Base-by-base conservation (phyloP, 2,113 vertebrate genomes). In the Hystrix brachyura region DNA sequence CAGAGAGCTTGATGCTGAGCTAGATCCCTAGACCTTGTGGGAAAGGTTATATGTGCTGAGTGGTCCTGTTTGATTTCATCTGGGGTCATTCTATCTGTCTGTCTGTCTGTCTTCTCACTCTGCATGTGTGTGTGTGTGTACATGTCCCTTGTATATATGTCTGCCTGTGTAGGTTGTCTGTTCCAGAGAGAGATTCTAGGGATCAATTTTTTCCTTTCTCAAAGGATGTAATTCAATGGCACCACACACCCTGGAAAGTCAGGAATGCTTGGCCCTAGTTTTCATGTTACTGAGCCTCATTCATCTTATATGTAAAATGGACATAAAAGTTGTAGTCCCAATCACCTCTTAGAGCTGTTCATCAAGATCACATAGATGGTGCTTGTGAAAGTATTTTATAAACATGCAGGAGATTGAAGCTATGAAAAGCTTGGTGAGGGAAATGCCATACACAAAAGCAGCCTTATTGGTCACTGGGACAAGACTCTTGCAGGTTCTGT, bases 381-480 rank as follows among this genome's bases (percentile, higher is more conserved):
- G 67, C 32, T 96, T 71, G 0, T 64, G 65, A 87, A 78, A 96
- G 23, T 67, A 43, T 87, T 95, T 94, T 90, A 64, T 89, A 91
- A 96, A 74, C 32, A 88, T 21, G 15, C 3, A 88, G 62, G 55
- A 95, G 57, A 80, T 1, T 94, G 71, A 38, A 60, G 34, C 87
- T 91, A 48, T 62, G 57, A 88, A 85, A 86, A 59, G 4, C 34
- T 62, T 67, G 46, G 51, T 81, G 51, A 89, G 7, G 53, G 71
- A 94, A 95, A 91, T 19, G 38, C 5, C 67, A 18, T 34, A 46
- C 90, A 65, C 11, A 43, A 51, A 91, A 87, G 43, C 7, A 53
- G 43, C 38, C 27, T 88, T 69, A 23, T 1, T 60, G 53, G 69
- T 21, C 67, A 64, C 1, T 4, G 69, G 51, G 32, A 60, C 18